phyloP scores from a whole-genome alignment of 2,888 invertebrate genomes.

The Polyploca ridens region DNA sequence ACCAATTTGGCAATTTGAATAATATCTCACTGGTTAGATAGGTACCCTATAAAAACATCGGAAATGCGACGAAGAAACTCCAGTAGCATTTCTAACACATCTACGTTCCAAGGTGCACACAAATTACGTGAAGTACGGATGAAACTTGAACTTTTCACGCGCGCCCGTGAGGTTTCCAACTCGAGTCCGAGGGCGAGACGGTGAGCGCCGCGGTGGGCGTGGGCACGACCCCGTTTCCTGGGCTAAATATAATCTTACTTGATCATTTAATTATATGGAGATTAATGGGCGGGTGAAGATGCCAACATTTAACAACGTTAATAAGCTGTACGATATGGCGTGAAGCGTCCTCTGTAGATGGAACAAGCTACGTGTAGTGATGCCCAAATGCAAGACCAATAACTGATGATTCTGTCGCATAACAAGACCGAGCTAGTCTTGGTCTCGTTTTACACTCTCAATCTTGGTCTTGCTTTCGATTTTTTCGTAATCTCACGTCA shows the following conservation, averaged over 20 bases:
- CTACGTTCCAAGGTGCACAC: neutral
- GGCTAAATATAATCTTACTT: constrained; percentile 83
- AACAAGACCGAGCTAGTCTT: too few species aligned
- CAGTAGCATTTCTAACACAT: neutral
- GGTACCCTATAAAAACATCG: neutral
- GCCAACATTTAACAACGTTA: constrained; percentile 76
- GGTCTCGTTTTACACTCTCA: too few species aligned
- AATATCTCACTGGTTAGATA: too few species aligned
- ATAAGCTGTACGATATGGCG: constrained; percentile 56
- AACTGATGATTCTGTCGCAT: too few species aligned
- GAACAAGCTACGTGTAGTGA: too few species aligned
- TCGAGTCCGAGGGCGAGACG: constrained; percentile 54
- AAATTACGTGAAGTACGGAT: constrained; percentile 15
- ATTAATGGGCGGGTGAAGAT: constrained; percentile 76
- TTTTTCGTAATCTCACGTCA: too few species aligned
- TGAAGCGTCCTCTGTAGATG: neutral
- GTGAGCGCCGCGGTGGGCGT: constrained; percentile 54
- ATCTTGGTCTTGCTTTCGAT: too few species aligned
- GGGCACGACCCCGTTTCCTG: constrained; percentile 76
- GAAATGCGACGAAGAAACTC: neutral
- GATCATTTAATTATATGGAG: constrained; percentile 84
- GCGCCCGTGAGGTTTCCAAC: constrained; percentile 40
- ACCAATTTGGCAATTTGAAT: too few species aligned
- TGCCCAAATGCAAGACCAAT: too few species aligned
- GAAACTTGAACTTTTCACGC: constrained; percentile 49